Percentiles rank a stretch among this genome's conserved stretches.
These are phyloP conservation scores for Ectemnius cavifrons DNA, from an alignment of 2,888 invertebrate genomes.

Conservation along the genomic window DNA sequence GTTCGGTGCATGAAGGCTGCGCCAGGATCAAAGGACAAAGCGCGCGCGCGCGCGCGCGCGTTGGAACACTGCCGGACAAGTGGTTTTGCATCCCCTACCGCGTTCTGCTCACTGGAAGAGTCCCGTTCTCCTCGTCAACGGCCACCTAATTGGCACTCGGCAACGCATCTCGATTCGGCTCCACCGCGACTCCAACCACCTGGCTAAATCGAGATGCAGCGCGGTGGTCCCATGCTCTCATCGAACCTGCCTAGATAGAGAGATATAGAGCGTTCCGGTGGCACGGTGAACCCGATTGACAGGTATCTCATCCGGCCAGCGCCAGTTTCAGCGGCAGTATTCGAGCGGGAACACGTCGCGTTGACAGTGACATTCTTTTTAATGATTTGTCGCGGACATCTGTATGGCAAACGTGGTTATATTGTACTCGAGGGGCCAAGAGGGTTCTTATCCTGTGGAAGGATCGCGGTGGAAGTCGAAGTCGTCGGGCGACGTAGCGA, in stretches of 20 bases:
- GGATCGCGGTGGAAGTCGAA: slow-evolving; percentile 37
- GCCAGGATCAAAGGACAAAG: slow-evolving; percentile 56
- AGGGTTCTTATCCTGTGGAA: slow-evolving; percentile 39
- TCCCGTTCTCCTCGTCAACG: slow-evolving; percentile 65
- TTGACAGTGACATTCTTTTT: slow-evolving; percentile 4
- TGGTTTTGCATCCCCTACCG: slow-evolving; percentile 52
- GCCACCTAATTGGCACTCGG: slow-evolving; percentile 70
- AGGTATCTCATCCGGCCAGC: too few relatives aligned
- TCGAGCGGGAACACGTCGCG: neutral
- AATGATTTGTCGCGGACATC: slow-evolving; percentile 2
- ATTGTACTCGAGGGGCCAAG: neutral
- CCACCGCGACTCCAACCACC: slow-evolving; percentile 52
- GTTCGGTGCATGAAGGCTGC: slow-evolving; percentile 49
- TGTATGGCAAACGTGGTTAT: slow-evolving; percentile 2
- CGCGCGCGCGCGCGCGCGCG: slow-evolving; percentile 17
- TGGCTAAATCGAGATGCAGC: slow-evolving; percentile 38
- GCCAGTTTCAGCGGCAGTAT: too few relatives aligned
- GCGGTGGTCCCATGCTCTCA: neutral
- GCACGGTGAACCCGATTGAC: too few relatives aligned
- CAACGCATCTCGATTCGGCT: slow-evolving; percentile 61
- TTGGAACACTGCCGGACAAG: slow-evolving; percentile 52
- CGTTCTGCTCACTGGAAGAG: slow-evolving; percentile 27
- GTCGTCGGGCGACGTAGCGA: slow-evolving; percentile 35
- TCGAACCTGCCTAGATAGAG: neutral
- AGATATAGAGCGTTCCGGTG: too few relatives aligned